Conservation (phyloP, 2,888 invertebrate genomes). For the Loripinus fragilis region DNA sequence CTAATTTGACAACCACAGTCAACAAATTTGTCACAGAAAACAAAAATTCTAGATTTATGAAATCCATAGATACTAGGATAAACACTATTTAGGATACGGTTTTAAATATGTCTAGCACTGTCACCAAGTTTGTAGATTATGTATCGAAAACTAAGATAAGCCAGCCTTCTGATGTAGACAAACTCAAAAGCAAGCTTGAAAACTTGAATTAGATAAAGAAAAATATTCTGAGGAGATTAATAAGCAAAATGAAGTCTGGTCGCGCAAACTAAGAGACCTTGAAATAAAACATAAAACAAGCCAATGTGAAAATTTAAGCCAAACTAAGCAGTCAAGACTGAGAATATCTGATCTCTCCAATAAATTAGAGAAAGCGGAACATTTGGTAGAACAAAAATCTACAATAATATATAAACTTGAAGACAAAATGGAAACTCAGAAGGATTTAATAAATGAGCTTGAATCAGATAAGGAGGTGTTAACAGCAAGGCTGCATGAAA, state of each 20-base stretch:
- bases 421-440: constrained; percentile 5
- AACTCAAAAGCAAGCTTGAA: neutral
- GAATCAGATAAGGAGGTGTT: constrained; percentile 2
- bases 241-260: neutral
- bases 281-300: neutral
- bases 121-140: neutral
- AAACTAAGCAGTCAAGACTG: neutral
- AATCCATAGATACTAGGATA: neutral
- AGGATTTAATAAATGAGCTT: neutral
- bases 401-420: neutral
- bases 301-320: neutral
- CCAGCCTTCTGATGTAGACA: neutral
- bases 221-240: neutral
- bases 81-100: neutral
- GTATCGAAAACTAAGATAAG: neutral
- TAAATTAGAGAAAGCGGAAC: neutral
- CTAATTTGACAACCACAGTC: neutral
- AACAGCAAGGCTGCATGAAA: neutral
- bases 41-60: neutral
- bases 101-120: neutral
- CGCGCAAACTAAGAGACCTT: neutral
- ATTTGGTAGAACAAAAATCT: neutral
- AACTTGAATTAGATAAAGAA: neutral
- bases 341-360: neutral
- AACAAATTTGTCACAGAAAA: neutral